phyloP scores from a whole-genome alignment of 2,797 vertebrate genomes.

The Taeniopygia guttata region DNA sequence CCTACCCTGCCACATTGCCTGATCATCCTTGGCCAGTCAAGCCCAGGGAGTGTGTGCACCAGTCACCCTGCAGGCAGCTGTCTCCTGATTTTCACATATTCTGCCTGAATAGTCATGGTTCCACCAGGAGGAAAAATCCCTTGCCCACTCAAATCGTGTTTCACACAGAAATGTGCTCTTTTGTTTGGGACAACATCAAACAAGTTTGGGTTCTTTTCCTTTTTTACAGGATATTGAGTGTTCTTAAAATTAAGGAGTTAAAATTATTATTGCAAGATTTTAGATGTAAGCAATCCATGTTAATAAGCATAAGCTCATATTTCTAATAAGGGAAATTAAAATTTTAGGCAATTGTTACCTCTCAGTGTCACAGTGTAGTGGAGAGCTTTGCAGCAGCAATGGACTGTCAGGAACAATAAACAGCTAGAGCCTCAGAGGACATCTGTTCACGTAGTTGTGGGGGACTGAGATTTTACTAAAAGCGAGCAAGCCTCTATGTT shows the following conservation, averaged over 20 bases:
- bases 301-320: not conserved
- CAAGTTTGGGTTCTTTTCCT: not conserved
- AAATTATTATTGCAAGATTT: not conserved
- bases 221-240: not conserved
- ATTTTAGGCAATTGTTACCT: not conserved
- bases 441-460: not conserved
- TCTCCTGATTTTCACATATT: not conserved
- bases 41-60: fast-evolving
- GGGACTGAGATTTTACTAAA: conserved; percentile 53
- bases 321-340: not conserved
- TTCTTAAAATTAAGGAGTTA: not conserved
- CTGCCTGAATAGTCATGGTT: not conserved
- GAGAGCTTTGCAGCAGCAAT: not conserved
- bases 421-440: not conserved
- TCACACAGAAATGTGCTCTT: not conserved
- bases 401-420: not conserved
- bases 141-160: not conserved
- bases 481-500: conserved; percentile 26
- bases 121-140: not conserved
- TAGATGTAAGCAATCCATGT: not conserved
- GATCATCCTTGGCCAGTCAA: not conserved
- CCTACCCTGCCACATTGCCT: not conserved
- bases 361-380: not conserved
- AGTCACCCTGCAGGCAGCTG: not conserved
- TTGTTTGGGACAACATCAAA: not conserved